Evolutionary conservation across 2,888 invertebrate genomes (phyloP).

Genomic region (Steinernema scapterisci): DNA sequence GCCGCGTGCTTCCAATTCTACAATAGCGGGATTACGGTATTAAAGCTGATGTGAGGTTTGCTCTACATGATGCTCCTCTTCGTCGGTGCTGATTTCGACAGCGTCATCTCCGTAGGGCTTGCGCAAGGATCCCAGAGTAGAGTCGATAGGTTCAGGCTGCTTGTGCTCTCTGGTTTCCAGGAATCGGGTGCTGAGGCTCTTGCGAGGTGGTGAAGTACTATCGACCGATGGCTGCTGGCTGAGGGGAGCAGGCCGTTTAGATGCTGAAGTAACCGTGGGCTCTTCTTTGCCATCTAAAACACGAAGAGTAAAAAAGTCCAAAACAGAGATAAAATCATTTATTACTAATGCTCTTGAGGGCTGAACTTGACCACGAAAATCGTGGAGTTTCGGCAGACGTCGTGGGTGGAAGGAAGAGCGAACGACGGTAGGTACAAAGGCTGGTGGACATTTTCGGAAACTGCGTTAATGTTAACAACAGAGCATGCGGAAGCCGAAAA

Average conservation of each 20-base stretch:
- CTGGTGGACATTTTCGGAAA: conserved; percentile 7
- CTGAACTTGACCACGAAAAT: conserved; percentile 9
- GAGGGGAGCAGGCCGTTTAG: background rate
- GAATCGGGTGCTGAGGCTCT: conserved; percentile 17
- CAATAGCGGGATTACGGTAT: background rate
- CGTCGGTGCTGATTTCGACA: conserved; percentile 15
- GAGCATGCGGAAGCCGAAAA: background rate
- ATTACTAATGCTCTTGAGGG: conserved; percentile 18
- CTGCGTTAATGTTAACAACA: background rate
- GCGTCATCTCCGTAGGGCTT: conserved; percentile 20
- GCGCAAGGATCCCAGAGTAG: background rate
- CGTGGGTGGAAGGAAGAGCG: background rate
- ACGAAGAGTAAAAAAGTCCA: background rate
- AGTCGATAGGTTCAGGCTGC: background rate
- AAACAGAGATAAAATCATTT: background rate
- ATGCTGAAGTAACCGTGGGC: background rate
- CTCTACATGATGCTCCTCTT: conserved; percentile 9
- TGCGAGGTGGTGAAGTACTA: conserved; percentile 4
- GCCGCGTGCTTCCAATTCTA: conserved; percentile 3
- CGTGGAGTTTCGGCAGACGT: background rate
- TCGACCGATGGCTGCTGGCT: background rate
- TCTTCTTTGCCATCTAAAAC: conserved; percentile 3
- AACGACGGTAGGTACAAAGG: conserved; percentile 10
- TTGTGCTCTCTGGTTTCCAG: conserved; percentile 16
- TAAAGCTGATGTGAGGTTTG: background rate